phyloP scores from a whole-genome alignment of 1,140 invertebrate species.

The Geopemphigus sp. region DNA sequence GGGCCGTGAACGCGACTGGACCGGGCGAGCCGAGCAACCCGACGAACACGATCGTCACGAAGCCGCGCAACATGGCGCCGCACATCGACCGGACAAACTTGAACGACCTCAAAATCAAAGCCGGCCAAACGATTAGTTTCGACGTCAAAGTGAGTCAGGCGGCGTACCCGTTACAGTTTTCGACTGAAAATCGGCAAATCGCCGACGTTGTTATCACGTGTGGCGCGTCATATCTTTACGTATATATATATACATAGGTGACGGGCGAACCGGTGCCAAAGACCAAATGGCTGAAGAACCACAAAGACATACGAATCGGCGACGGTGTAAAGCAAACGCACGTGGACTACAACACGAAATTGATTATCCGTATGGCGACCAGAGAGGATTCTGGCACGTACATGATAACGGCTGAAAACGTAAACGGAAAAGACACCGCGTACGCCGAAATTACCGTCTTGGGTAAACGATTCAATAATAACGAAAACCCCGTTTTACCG shows the following conservation, averaged over 20 bases:
- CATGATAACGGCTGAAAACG: slow-evolving; percentile 87
- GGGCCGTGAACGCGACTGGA: slow-evolving; percentile 90
- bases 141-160: slow-evolving; percentile 65
- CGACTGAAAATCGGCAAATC: no score
- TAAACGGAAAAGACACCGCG: slow-evolving; percentile 87
- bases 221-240: no score
- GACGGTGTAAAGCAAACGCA: slow-evolving; percentile 75
- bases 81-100: slow-evolving; percentile 86
- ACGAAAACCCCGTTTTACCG: no score
- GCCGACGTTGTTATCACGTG: no score
- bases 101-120: slow-evolving; percentile 80
- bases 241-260: slow-evolving; percentile 58
- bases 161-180: no score
- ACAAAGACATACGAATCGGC: slow-evolving; percentile 69
- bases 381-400: slow-evolving; percentile 88
- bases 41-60: slow-evolving; percentile 84
- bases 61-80: slow-evolving; percentile 80
- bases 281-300: slow-evolving; percentile 79
- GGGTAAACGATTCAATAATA: slow-evolving; percentile 55
- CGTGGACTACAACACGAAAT: slow-evolving; percentile 85
- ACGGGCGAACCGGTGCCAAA: slow-evolving; percentile 86
- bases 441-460: slow-evolving; percentile 90
- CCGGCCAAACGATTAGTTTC: slow-evolving; percentile 80
- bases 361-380: slow-evolving; percentile 80
- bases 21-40: slow-evolving; percentile 85